These are phyloP conservation scores for Drosophila novamexicana DNA, from an alignment of 1,140 invertebrate genomes.

Conservation along the genomic window DNA sequence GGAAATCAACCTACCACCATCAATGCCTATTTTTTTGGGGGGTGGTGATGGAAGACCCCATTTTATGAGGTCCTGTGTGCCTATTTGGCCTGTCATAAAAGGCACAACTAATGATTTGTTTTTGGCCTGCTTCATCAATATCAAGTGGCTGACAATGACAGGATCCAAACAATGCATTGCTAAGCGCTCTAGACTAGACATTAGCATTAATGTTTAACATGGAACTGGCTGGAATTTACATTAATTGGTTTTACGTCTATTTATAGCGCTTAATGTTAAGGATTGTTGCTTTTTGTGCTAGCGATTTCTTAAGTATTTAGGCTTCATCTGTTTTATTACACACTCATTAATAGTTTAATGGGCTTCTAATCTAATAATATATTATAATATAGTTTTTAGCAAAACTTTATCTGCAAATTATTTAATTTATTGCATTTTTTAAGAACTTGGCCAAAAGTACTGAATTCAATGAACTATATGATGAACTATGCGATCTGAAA, in stretches of 20 bases:
- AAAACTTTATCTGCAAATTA: too few species aligned
- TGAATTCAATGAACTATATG: too few species aligned
- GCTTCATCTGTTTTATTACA: background rate
- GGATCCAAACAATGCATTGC: conserved; percentile 5
- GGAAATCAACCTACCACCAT: conserved; percentile 18
- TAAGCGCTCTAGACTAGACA: conserved; percentile 17
- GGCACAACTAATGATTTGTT: conserved; percentile 54
- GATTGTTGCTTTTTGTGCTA: background rate
- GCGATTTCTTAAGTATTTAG: background rate
- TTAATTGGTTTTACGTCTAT: conserved; percentile 27
- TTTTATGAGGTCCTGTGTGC: conserved; percentile 7
- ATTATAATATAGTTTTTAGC: too few species aligned
- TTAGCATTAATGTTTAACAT: conserved; percentile 50
- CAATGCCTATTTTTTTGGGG: conserved; percentile 13
- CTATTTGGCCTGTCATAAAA: conserved; percentile 61
- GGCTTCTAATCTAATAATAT: too few species aligned
- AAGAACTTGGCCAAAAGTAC: too few species aligned
- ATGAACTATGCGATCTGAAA: too few species aligned
- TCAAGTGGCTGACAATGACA: conserved; percentile 64
- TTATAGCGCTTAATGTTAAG: conserved; percentile 3
- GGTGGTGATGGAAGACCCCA: background rate
- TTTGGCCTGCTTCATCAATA: conserved; percentile 52
- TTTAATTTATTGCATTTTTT: too few species aligned
- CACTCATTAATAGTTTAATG: background rate
- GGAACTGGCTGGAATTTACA: conserved; percentile 14